Evolutionary conservation across 2,888 invertebrate genomes (phyloP).

Genomic region (Amphipoea lucens): DNA sequence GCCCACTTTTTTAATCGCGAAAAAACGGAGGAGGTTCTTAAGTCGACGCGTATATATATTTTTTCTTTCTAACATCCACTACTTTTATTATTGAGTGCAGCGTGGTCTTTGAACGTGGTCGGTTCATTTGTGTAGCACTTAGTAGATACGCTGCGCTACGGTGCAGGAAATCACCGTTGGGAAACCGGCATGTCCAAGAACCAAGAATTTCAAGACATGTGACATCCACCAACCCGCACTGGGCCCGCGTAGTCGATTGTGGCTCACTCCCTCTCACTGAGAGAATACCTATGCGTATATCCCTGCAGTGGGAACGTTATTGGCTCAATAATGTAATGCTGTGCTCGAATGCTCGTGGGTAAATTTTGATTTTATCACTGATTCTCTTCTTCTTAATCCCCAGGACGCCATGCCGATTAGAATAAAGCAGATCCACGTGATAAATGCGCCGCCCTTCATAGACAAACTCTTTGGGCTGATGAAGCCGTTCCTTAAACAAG

Average conservation of each 20-base stretch:
- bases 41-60: no score
- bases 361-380: neutral
- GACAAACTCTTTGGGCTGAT: constrained; percentile 91
- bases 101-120: neutral
- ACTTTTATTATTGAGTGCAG: neutral
- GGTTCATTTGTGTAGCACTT: no score
- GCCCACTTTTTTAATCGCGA: neutral
- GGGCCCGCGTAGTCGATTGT: neutral
- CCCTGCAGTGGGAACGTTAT: no score
- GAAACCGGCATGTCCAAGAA: neutral
- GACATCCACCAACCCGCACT: neutral
- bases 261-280: neutral
- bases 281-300: no score
- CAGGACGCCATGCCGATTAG: constrained; percentile 93
- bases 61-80: no score
- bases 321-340: neutral
- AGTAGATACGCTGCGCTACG: neutral
- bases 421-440: constrained; percentile 91
- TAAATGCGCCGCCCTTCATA: constrained; percentile 92
- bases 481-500: constrained; percentile 92
- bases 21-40: no score
- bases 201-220: neutral
- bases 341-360: no score
- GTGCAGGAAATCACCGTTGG: neutral
- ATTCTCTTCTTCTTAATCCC: neutral